Evolutionary conservation across 2,888 invertebrate genomes (phyloP), one percentile per base, ranked within the genome.

Genomic region (Coecobrya sp.): DNA sequence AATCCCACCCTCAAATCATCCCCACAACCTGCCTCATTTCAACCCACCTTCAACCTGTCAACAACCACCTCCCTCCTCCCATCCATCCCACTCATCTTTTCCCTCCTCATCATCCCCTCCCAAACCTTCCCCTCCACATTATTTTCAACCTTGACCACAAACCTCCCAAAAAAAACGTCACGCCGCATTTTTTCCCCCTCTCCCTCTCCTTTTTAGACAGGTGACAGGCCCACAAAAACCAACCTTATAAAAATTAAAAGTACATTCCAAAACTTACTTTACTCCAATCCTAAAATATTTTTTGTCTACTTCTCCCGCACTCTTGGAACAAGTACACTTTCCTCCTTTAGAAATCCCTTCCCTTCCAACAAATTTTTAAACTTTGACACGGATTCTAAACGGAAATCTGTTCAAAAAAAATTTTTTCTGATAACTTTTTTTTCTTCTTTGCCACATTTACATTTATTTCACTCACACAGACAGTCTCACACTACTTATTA

Each of bases 401-500:
- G 0, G 19, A 82, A 82, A 82, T 82, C 82, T 82, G 82, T 82
- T 82, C 82, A 59, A 8, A 76, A 8, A 76, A 49, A 45, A 27
- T 52, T 59, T 82, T 55, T n/a, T 4, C 36, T n/a, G 30, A 70
- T 30, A 8, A 70, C 8, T 30, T 70, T 25, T 16, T 52, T 30
- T 16, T 27, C 30, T 59, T 55, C n/a, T 59, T 55, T 25, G 11
- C 82, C 82, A 82, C 82, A 82, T 82, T 82, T 59, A 82, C 82
- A 55, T 59, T 82, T 82, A 59, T 82, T 55, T n/a, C n/a, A n/a
- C n/a, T n/a, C n/a, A n/a, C 30, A 10, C 79, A 76, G 49, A 76
- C 76, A 49, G 59, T 22, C 59, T 59, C 8, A 2, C 8, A 1
- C 22, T 59, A 22, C 59, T 11, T 27, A n/a, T 27, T 27, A 62